phyloP scores from a whole-genome alignment of 2,888 invertebrate species.

The Dryocosmus kuriphilus region DNA sequence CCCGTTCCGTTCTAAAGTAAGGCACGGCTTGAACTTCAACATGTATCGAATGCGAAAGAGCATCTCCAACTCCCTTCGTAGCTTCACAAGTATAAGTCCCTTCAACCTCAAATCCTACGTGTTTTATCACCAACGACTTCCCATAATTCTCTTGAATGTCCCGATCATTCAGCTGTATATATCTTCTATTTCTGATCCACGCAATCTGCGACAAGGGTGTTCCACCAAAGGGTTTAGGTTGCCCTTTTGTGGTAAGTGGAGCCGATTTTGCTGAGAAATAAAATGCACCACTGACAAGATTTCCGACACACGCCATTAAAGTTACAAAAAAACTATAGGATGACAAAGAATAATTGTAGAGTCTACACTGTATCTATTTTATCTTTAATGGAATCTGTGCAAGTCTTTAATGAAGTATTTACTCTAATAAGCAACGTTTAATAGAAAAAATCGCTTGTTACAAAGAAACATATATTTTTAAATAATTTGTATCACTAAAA shows the following conservation, averaged over 20 bases:
- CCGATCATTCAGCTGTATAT: slow-evolving; percentile 85
- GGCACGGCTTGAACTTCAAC: slow-evolving; percentile 89
- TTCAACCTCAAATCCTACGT: slow-evolving; percentile 92
- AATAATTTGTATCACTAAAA: background rate
- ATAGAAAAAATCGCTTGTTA: background rate
- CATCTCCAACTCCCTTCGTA: slow-evolving; percentile 92
- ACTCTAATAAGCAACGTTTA: background rate
- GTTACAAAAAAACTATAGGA: slow-evolving; percentile 5
- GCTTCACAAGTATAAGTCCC: slow-evolving; percentile 96
- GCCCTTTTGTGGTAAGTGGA: slow-evolving; percentile 94
- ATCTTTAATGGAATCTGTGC: background rate
- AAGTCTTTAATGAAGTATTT: background rate
- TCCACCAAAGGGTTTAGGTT: slow-evolving; percentile 96
- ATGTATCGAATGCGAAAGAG: slow-evolving; percentile 90
- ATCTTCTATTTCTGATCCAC: slow-evolving; percentile 91
- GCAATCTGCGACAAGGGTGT: slow-evolving; percentile 96
- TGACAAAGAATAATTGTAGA: background rate
- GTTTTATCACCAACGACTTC: slow-evolving; percentile 92
- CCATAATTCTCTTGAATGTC: slow-evolving; percentile 95
- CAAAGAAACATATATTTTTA: background rate
- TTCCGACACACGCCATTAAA: slow-evolving; percentile 30
- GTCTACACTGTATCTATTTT: background rate
- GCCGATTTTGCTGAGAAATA: slow-evolving; percentile 88
- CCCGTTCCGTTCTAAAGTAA: slow-evolving; percentile 94
- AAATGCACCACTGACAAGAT: slow-evolving; percentile 41